These are phyloP conservation scores for Condylura cristata DNA, from an alignment of 2,113 vertebrate genomes.

Conservation along the genomic window DNA sequence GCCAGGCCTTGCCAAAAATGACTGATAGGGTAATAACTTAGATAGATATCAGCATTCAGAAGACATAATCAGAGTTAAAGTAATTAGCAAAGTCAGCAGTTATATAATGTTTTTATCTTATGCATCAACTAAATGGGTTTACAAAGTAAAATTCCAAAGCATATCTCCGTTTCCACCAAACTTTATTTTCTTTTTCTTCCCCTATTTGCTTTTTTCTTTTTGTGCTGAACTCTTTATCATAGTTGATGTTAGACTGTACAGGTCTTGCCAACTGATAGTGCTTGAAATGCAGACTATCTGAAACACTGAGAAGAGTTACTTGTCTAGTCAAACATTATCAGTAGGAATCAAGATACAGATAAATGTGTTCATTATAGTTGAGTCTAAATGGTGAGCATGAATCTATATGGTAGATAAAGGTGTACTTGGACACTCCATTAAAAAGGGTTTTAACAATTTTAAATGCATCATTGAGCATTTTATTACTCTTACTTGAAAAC, in stretches of 20 bases:
- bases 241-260: conserved; percentile 23
- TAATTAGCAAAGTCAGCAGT: not conserved
- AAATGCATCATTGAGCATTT: conserved; percentile 74
- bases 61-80: not conserved
- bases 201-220: not conserved
- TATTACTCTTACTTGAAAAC: conserved; percentile 72
- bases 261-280: not conserved
- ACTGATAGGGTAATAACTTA: accelerated
- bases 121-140: not conserved
- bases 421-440: conserved; percentile 71
- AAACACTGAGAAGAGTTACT: conserved; percentile 38
- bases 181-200: not conserved
- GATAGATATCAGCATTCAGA: not conserved
- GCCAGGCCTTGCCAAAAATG: not conserved
- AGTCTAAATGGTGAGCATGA: conserved; percentile 52
- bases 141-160: not conserved
- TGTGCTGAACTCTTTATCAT: not conserved
- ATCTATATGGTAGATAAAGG: conserved; percentile 68
- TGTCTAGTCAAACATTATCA: conserved; percentile 45
- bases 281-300: conserved; percentile 61
- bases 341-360: conserved; percentile 57
- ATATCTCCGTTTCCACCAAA: not conserved
- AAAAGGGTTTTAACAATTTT: conserved; percentile 74
- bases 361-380: conserved; percentile 72
- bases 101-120: not conserved